Conservation (phyloP, 2,797 vertebrate species). For the Zalophus californianus region DNA sequence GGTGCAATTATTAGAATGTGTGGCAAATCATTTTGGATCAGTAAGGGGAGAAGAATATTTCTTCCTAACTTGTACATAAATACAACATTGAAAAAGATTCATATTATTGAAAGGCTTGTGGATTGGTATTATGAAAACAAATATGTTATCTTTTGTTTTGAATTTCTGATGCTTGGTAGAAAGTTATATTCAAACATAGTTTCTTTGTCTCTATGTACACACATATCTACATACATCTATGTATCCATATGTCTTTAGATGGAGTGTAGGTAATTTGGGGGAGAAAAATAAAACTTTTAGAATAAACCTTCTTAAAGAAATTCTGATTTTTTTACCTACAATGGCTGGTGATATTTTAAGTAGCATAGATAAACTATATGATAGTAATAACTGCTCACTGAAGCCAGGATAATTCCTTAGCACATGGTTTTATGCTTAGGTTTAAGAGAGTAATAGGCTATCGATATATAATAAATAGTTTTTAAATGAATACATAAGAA, state of each 20-base stretch:
- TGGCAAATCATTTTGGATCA: neutral
- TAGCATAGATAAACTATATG: neutral
- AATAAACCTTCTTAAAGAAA: neutral
- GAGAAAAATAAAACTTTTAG: neutral
- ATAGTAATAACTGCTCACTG: neutral
- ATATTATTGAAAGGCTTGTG: neutral
- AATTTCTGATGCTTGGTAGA: neutral
- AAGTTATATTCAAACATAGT: neutral
- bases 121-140: neutral
- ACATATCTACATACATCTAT: rapidly evolving
- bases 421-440: neutral
- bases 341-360: neutral
- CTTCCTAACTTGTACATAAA: neutral
- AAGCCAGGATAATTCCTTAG: neutral
- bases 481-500: neutral
- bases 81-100: neutral
- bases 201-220: neutral
- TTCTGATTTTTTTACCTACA: neutral
- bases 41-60: neutral
- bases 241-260: neutral
- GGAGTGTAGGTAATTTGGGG: neutral
- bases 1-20: neutral
- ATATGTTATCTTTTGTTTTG: neutral
- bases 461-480: neutral
- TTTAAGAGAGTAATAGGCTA: neutral